Evolutionary conservation across 2,888 invertebrate genomes (phyloP), one percentile per base, ranked within the genome.

Genomic region (Polydrusus cervinus): DNA sequence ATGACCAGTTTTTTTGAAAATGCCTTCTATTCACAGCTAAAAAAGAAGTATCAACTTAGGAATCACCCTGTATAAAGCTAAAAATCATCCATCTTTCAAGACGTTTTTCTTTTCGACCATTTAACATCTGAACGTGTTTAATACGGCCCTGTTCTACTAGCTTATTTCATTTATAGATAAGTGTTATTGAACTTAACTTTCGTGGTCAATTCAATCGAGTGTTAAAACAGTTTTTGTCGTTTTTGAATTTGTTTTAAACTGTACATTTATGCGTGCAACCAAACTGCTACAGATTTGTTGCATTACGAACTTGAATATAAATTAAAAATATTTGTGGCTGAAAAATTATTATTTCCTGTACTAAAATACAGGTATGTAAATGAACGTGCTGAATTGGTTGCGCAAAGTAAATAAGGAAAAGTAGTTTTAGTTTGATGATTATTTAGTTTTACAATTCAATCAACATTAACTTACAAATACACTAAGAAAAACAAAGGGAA

Each of bases 101-200:
- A 25, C 3, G 3, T 25, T 3, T 25, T 25, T 3, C 1, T 25
- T 25, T 25, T 25, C 25, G 25, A 25, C 25, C 25, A 25, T 25
- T 1, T 1, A 25, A 25, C 25, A 25, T 25, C 25, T 25, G 1
- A 25, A 25, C 1, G 5, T 5, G 25, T 25, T 25, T 5, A 25
- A 3, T 25, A 25, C 25, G 25, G 25, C 25, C 5, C 25, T 25
- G 25, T 5, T 25, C 25, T 25, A 25, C 3, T 5, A 34, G 10
- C 34, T 7, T 34, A 34, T 9, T 60, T 38, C 16, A 10, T 38
- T 16, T 57, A 34, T 57, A 38, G 34, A 16, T 14, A 68, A 68
- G 34, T 68, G 68, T 68, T 68, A 68, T 68, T 68, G 68, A 68
- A 68, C 68, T 68, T 68, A 57, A 68, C 57, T 68, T 68, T 68